Conservation (phyloP, 2,113 vertebrate species). For the Gymnarchus niloticus region DNA sequence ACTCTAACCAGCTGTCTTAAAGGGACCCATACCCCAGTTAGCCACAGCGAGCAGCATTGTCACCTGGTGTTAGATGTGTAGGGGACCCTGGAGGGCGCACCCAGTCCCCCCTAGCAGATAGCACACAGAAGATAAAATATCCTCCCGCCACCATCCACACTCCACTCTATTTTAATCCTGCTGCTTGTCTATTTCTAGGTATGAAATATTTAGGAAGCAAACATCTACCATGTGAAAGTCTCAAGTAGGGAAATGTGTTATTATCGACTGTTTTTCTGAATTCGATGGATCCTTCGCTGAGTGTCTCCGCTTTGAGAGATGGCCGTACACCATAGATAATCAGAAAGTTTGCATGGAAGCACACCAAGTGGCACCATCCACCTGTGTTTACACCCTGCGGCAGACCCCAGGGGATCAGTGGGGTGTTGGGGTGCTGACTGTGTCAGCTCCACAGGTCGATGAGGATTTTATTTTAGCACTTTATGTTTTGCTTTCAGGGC, state of each 20-base stretch:
- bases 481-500: background rate
- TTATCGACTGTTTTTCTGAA: conserved; percentile 7
- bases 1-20: conserved; percentile 46
- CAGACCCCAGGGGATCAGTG: background rate
- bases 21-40: conserved; percentile 32
- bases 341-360: background rate
- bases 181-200: conserved; percentile 48
- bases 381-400: background rate
- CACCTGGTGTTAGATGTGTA: background rate
- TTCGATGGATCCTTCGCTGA: conserved; percentile 19
- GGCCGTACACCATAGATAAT: background rate
- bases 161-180: conserved; percentile 9
- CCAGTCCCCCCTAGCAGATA: conserved; percentile 3
- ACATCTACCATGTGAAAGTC: conserved; percentile 3
- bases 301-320: conserved; percentile 7
- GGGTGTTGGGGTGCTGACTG: background rate
- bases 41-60: background rate
- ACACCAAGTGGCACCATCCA: background rate
- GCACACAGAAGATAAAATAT: conserved; percentile 27
- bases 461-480: conserved; percentile 13
- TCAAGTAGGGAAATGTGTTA: conserved; percentile 35
- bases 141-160: conserved; percentile 25
- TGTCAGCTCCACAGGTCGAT: background rate
- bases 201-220: conserved; percentile 26
- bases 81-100: background rate